Base-by-base conservation (phyloP, 2,888 invertebrate species). In the Agonum fuliginosum region DNA sequence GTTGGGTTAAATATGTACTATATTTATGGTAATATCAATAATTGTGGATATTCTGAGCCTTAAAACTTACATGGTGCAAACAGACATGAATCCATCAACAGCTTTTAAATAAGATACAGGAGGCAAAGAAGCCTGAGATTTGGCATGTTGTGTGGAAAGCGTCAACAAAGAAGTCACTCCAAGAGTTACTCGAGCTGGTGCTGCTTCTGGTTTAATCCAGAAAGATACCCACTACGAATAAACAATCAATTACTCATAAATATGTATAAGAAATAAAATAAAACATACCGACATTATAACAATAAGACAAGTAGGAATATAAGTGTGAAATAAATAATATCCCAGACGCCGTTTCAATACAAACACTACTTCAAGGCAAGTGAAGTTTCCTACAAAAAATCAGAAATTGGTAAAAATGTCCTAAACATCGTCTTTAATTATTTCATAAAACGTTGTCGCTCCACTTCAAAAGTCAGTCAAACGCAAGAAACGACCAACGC, bases 161-260 rank as follows among this genome's bases (percentile, higher is more conserved):
- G 97, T 97, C 69, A 97, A 90, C 43, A 97, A 87, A 27, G 96
- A 96, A 78, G 97, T 97, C 78, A 97, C 97, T 14, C 97, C 97
- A 0, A 97, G 89, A 0, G 97, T 97, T 22, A 97, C 97, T 3
- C 97, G 90, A 17, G 97, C 97, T 0, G 97, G 97, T 2, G 96
- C 96, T 0, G 97, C 97, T 87, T 97, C 97, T 0, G 96, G 96
- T 85, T 96, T 96, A 82, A 97, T 96, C 97, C 97, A 97, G 88
- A 97, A 97, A 0, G 96, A 96, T 2, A 97, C 95, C 97, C 97
- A 97, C 91, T 95, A 86, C 24, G 86, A 73, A 81, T 73, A 73
- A 78, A 46, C 30, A 30, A n/a, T 48, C 10, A 41, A 12, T 70
- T 12, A 17, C 17, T 17, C 3, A 12, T 4, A 30, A 3, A 54